phyloP scores from a whole-genome alignment of 2,113 vertebrate genomes.

The Cavia aperea region DNA sequence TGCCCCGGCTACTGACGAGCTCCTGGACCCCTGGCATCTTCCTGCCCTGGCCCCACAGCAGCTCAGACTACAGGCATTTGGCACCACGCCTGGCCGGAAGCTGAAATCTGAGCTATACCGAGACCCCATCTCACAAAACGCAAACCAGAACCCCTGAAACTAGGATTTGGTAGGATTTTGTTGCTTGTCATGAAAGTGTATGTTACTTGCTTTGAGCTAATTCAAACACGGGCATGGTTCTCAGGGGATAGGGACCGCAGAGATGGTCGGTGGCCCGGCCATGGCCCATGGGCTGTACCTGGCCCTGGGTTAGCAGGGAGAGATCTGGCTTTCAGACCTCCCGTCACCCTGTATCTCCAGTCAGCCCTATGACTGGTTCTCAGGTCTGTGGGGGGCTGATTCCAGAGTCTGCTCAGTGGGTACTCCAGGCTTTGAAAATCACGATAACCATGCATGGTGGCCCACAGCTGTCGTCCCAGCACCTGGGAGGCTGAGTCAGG shows the following conservation, averaged over 20 bases:
- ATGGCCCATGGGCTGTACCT: neutral
- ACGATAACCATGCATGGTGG: neutral
- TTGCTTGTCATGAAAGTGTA: neutral
- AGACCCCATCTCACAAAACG: neutral
- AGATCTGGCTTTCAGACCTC: neutral
- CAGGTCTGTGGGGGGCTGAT: neutral
- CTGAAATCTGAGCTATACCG: neutral
- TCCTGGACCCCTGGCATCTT: neutral
- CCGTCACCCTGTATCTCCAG: neutral
- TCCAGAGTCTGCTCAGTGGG: neutral
- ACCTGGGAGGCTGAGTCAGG: too few relatives aligned
- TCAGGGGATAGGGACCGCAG: rapidly evolving
- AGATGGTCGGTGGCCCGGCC: neutral
- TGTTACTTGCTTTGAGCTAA: neutral
- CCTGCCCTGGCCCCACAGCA: neutral
- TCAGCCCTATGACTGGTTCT: neutral
- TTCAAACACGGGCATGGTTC: neutral
- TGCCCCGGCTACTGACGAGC: neutral
- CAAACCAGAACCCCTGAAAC: neutral
- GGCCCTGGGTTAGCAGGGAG: neutral
- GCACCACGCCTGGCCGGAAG: neutral
- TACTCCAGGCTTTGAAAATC: neutral
- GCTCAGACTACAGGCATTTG: too few relatives aligned
- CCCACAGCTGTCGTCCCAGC: too few relatives aligned
- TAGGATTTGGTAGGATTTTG: neutral